These are phyloP conservation scores for Muraenolepis orangiensis DNA, from an alignment of 2,797 vertebrate species.

Conservation along the genomic window DNA sequence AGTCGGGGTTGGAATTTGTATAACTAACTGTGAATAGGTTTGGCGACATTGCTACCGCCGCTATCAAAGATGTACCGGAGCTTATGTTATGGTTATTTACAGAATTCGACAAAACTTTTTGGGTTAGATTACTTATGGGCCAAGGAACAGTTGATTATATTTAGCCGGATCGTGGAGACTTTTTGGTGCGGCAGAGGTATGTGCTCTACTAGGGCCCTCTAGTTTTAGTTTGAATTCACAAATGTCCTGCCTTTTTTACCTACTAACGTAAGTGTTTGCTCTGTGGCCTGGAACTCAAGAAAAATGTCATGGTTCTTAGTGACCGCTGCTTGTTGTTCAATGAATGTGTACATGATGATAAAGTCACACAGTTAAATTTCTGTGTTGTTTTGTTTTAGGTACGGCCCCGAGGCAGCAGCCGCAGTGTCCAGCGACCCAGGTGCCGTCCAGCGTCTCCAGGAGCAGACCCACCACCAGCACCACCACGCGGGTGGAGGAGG, in stretches of 20 bases:
- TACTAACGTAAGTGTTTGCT: neutral
- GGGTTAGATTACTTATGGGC: too few species aligned
- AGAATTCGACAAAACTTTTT: too few species aligned
- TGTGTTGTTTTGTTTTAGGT: too few species aligned
- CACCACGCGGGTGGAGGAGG: too few species aligned
- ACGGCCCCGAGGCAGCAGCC: conserved; percentile 91
- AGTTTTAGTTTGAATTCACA: neutral
- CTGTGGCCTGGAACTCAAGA: neutral
- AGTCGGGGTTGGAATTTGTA: neutral
- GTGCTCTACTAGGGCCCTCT: too few species aligned
- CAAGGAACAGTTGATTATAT: too few species aligned
- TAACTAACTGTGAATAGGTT: neutral
- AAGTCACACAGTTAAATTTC: too few species aligned
- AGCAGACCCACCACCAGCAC: conserved; percentile 81
- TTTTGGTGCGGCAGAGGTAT: too few species aligned
- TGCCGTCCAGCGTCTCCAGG: conserved; percentile 86
- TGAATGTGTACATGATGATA: neutral
- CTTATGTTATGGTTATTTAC: too few species aligned
- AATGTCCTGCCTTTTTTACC: neutral
- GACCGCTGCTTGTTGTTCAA: neutral
- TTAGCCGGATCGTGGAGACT: too few species aligned
- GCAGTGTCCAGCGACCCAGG: conserved; percentile 74
- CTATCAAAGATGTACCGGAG: too few species aligned
- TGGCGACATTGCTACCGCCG: too few species aligned
- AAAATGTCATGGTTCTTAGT: neutral